Base-by-base conservation (phyloP, 2,888 invertebrate species). In the Tanytarsus gracilentus region DNA sequence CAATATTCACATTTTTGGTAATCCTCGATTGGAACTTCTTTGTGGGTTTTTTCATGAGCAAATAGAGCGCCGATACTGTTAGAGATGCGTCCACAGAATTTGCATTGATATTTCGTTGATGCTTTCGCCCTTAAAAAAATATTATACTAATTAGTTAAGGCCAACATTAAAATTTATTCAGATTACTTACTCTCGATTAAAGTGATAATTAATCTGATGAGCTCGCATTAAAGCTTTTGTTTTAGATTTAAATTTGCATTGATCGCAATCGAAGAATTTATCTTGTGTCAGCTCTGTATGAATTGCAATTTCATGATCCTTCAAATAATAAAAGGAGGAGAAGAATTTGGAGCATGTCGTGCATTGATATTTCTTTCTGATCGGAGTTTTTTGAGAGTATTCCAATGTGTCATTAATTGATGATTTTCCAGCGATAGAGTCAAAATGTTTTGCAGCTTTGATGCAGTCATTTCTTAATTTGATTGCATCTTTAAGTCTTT, bases 351-450 rank as follows among this genome's bases (percentile, higher is more conserved):
- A 7, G 23, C 40, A 44, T 16, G 18, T 44, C 9, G 14, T 44
- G 40, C 40, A 44, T 44, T 44, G 7, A 44, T 44, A 44, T 21
- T 44, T 44, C 23, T n/a, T n/a, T n/a, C n/a, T n/a, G n/a, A n/a
- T n/a, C n/a, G n/a, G n/a, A n/a, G n/a, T n/a, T n/a, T n/a, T n/a
- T n/a, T n/a, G n/a, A n/a, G 16, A 18, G 6, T 16, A 7, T 6
- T n/a, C 16, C 16, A 18, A 21, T 44, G 40, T 2, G 4, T 1
- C n/a, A n/a, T n/a, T n/a, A n/a, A n/a, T n/a, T n/a, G n/a, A n/a
- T n/a, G n/a, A n/a, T n/a, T n/a, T n/a, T n/a, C n/a, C n/a, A n/a
- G n/a, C n/a, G 18, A 44, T 44, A 16, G 8, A 9, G 18, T 44
- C 21, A 18, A 44, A 44, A 44, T 44, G 23, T 9, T 44, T 11